Conservation (phyloP, 2,888 invertebrate genomes). For the Perizoma flavofasciatum region DNA sequence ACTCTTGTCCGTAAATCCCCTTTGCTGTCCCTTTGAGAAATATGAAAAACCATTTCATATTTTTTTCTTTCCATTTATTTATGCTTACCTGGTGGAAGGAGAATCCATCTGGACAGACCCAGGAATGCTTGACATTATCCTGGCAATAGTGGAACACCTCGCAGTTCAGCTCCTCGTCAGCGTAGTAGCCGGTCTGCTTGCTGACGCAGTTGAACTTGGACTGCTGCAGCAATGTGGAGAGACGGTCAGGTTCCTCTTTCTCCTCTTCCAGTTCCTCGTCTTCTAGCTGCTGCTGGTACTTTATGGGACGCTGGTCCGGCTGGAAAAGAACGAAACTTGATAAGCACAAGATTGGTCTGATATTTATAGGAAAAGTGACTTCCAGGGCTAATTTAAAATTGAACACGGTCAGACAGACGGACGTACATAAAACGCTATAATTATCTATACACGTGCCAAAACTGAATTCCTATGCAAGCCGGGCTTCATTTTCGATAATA, state of each 20-base stretch:
- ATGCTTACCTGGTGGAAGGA: slow-evolving; percentile 90
- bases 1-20: too few relatives aligned
- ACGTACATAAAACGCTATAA: too few relatives aligned
- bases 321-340: slow-evolving; percentile 26
- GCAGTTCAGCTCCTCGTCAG: slow-evolving; percentile 93
- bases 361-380: too few relatives aligned
- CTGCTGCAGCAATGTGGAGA: slow-evolving; percentile 90
- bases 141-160: slow-evolving; percentile 98
- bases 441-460: too few relatives aligned
- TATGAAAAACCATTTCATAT: too few relatives aligned
- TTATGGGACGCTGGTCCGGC: slow-evolving; percentile 57
- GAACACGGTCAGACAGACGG: too few relatives aligned
- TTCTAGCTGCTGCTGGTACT: slow-evolving; percentile 59
- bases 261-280: slow-evolving; percentile 87
- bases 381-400: too few relatives aligned
- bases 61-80: too few relatives aligned
- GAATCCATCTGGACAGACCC: slow-evolving; percentile 97
- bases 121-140: slow-evolving; percentile 94
- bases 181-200: slow-evolving; percentile 95
- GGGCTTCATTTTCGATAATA: too few relatives aligned
- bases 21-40: too few relatives aligned
- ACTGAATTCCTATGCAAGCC: too few relatives aligned
- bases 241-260: slow-evolving; percentile 93
- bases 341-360: neutral
- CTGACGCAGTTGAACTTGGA: slow-evolving; percentile 92